Conservation (phyloP, 2,888 invertebrate genomes). For the Hypercompe scribonia region DNA sequence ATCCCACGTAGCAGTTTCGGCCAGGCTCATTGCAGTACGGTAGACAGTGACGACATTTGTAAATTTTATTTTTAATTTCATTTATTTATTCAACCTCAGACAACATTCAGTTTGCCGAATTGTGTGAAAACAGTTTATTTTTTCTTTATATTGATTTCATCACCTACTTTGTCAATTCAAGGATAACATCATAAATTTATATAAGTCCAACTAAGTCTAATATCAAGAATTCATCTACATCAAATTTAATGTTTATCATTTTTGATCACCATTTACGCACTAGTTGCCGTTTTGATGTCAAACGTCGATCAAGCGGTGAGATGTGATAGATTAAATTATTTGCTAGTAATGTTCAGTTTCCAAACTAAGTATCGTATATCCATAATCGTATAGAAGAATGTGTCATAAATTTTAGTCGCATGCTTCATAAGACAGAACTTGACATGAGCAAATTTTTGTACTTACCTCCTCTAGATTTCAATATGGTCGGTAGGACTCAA, state of each 20-base stretch:
- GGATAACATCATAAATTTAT: slow-evolving; percentile 50
- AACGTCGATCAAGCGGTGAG: slow-evolving; percentile 53
- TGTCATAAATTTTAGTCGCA: slow-evolving; percentile 50
- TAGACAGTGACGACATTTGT: no score
- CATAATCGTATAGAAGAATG: slow-evolving; percentile 60
- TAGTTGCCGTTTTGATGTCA: slow-evolving; percentile 50
- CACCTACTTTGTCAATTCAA: slow-evolving; percentile 37
- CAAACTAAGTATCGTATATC: slow-evolving; percentile 56
- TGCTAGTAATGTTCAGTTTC: slow-evolving; percentile 44
- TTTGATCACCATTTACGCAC: slow-evolving; percentile 54
- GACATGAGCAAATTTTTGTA: neutral
- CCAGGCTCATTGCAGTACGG: no score
- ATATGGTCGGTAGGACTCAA: neutral
- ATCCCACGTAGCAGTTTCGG: no score
- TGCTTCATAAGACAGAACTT: neutral
- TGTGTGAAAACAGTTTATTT: neutral
- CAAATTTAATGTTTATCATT: slow-evolving; percentile 51
- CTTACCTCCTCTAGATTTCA: neutral
- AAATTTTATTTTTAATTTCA: no score
- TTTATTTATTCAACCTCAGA: neutral
- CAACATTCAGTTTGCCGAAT: neutral
- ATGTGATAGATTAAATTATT: slow-evolving; percentile 57
- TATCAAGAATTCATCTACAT: slow-evolving; percentile 56
- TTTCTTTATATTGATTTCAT: neutral
- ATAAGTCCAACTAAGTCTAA: slow-evolving; percentile 52